Base-by-base conservation (phyloP, 92 coral and sea anemone genomes). In the Scolanthus callimorphus region DNA sequence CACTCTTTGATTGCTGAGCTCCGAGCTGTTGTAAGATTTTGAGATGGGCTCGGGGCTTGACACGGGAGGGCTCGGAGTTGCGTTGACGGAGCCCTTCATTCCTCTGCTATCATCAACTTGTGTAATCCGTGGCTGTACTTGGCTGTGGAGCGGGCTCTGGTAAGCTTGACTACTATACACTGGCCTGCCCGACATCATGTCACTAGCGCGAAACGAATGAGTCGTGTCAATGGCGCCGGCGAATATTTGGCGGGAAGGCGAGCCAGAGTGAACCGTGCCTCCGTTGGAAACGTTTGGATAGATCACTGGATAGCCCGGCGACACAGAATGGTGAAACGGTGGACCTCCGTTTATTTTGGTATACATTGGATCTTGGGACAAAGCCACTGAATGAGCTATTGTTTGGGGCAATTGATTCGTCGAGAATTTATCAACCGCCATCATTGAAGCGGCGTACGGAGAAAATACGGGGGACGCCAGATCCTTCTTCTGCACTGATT, bases 351-450 rank as follows among this genome's bases (percentile, higher is more conserved):
- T 90, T 76, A 90, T 85, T 85, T 90, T 90, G 63, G 97, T 72
- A 81, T 90, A 90, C 95, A 90, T 82, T 81, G 95, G 95, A 67
- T 82, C 95, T 41, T 86, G 74, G 82, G 95, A 74, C 95, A 86
- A 90, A 78, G 97, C 89, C 63, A 80, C 73, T 85, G 95, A 86
- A 86, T 90, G 95, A 77, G 89, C 97, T 82, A 82, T 78, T 86
- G 94, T 86, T 82, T 78, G 89, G 45, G 94, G 97, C 95, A 86
- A 86, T 77, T 86, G 97, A 77, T 76, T 89, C 70, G 96, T 78
- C 72, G 91, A 80, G 77, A 80, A 94, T 94, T 89, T 94, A 63
- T 88, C 96, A 61, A 82, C 97, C 73, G 90, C 96, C 85, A 82
- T 88, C 99, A 94, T 88, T 38, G 96, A 72, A 27, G 97, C 69